Percentiles rank a stretch among this genome's conserved stretches.
phyloP scores from a whole-genome alignment of 2,888 invertebrate species.

The Imbricaverruca yamaguchii region DNA sequence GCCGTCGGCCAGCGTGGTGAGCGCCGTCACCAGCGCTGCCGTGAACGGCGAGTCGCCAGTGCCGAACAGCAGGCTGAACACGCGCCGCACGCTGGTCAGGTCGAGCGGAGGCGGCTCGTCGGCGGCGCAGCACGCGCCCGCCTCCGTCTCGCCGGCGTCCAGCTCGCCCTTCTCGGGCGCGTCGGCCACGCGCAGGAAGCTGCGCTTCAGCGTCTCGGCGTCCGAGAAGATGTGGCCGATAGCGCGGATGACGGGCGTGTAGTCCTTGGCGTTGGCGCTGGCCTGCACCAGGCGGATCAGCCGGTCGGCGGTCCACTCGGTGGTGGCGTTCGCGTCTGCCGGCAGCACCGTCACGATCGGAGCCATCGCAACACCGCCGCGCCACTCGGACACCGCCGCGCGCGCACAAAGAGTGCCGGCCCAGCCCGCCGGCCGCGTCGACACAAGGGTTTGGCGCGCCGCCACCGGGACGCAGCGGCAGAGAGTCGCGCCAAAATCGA shows the following conservation, averaged over 20 bases:
- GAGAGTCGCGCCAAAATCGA: background rate
- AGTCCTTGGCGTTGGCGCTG: background rate
- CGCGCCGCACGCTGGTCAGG: background rate
- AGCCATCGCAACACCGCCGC: background rate
- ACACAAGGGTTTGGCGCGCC: background rate
- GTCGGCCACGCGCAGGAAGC: background rate
- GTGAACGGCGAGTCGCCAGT: background rate
- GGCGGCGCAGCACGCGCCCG: background rate
- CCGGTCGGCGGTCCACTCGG: background rate
- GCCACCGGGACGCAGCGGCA: background rate
- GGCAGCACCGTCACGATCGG: background rate
- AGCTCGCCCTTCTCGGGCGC: background rate
- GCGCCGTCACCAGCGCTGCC: slow-evolving; percentile 21
- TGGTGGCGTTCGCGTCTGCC: background rate
- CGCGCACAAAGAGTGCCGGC: background rate
- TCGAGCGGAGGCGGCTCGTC: background rate
- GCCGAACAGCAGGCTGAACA: slow-evolving; percentile 1
- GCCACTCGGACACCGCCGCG: background rate
- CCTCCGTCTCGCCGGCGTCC: slow-evolving; percentile 8
- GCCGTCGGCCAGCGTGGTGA: slow-evolving; percentile 19
- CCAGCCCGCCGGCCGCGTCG: background rate
- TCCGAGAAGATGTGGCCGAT: slow-evolving; percentile 16
- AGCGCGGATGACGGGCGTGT: background rate
- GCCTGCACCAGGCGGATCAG: background rate
- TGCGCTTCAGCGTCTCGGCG: background rate